Base-by-base conservation (phyloP, 2,888 invertebrate genomes). In the Eupithecia subumbrata region DNA sequence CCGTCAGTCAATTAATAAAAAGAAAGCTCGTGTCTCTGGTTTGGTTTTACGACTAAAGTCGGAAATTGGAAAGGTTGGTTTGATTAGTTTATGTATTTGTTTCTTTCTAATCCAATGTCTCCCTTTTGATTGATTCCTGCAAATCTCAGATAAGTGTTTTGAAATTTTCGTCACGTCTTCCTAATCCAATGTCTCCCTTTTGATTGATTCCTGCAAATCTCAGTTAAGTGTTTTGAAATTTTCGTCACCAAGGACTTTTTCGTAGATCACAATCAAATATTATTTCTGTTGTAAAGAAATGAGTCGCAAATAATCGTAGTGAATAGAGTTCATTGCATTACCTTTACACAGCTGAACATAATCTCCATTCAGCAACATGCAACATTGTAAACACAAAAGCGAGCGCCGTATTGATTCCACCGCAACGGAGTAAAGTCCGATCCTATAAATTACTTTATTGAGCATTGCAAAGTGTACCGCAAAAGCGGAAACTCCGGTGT, bases 401-500 rank as follows among this genome's bases (percentile, higher is more conserved):
- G 43, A 68, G 60, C 67, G 68, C 68, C 66, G 74, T 80, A 76
- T 76, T 72, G 75, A 78, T 79, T 77, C 71, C 75, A 82, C 81
- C 76, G 76, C 78, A 81, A 79, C 77, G 79, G 69, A 72, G 78
- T 75, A 73, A 74, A 81, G 78, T 80, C 76, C 76, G 73, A 80
- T 77, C 75, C 76, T 74, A 80, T 78, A 80, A 81, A 81, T 85
- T 81, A 79, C 81, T 86, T 80, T 83, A 88, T 88, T 84, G 84
- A 84, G 82, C 83, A 78, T 78, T 84, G 81, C 81, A 81, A 81
- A 82, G 84, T 80, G 79, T 79, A 84, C 81, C 83, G 80, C 83
- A 77, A 82, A 85, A 85, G 85, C 90, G 91, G 90, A 91, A 90
- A 87, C 85, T 82, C 84, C 88, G 85, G 88, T 86, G 90, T 88